These are phyloP conservation scores for Mystacornis crossleyi DNA, from an alignment of 2,113 vertebrate species.

Conservation along the genomic window DNA sequence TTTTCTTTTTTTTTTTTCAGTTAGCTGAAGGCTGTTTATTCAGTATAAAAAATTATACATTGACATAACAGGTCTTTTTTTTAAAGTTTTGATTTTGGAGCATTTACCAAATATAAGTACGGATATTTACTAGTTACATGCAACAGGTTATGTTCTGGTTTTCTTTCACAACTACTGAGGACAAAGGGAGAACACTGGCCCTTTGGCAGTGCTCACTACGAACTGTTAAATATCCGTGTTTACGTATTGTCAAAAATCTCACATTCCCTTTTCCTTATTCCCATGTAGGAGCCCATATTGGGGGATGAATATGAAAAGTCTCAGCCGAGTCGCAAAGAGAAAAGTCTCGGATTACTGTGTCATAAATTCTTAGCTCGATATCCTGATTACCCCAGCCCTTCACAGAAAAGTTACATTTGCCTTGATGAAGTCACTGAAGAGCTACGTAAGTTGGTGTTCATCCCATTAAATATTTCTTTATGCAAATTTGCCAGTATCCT, in stretches of 20 bases:
- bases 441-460: conserved; percentile 82
- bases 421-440: conserved; percentile 93
- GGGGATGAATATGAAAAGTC: conserved; percentile 89
- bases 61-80: neutral
- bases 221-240: neutral
- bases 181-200: neutral
- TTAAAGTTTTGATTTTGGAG: neutral
- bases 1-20: neutral
- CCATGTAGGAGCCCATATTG: conserved; percentile 79
- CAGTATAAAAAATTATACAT: neutral
- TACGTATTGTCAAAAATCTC: neutral
- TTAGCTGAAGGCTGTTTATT: neutral
- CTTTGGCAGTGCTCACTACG: neutral
- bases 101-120: neutral
- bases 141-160: neutral
- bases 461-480: neutral
- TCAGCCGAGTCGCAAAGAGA: conserved; percentile 92
- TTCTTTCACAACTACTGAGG: neutral
- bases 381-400: conserved; percentile 85
- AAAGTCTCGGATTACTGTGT: conserved; percentile 93
- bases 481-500: neutral
- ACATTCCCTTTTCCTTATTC: neutral
- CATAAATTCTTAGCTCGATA: conserved; percentile 93
- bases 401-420: conserved; percentile 86
- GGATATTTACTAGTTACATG: neutral